A percentile compares a stretch with the other conserved stretches of the same genome.
phyloP scores from a whole-genome alignment of 2,113 vertebrate species.

The Tor tambroides region DNA sequence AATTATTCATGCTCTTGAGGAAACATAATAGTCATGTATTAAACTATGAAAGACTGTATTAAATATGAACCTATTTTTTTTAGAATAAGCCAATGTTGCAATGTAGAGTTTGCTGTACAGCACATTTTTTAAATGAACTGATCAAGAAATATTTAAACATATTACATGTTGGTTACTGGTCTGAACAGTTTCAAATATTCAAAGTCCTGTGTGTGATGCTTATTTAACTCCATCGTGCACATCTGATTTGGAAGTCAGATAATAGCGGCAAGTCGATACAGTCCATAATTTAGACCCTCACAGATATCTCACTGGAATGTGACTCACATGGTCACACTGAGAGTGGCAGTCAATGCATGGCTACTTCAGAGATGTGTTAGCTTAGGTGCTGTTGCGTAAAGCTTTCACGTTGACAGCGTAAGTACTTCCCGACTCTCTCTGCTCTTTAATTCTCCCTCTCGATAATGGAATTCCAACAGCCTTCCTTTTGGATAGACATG shows the following conservation, averaged over 20 bases:
- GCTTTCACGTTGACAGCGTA: neutral
- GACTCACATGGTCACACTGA: neutral
- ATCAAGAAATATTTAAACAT: neutral
- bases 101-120: neutral
- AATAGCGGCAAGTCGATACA: neutral
- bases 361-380: neutral
- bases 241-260: constrained; percentile 1
- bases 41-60: neutral
- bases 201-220: neutral
- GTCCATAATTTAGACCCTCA: neutral
- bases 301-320: neutral
- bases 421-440: neutral
- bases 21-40: neutral
- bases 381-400: neutral
- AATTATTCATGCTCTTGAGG: neutral
- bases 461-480: constrained; percentile 35
- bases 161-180: neutral
- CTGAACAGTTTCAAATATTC: neutral
- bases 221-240: neutral
- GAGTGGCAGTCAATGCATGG: neutral
- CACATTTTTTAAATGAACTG: neutral
- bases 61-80: neutral
- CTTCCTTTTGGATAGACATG: constrained; percentile 31
- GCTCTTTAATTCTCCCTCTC: neutral
- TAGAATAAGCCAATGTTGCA: constrained; percentile 1